phyloP scores from a whole-genome alignment of 1,140 invertebrate genomes.

The Drosophila nannoptera region DNA sequence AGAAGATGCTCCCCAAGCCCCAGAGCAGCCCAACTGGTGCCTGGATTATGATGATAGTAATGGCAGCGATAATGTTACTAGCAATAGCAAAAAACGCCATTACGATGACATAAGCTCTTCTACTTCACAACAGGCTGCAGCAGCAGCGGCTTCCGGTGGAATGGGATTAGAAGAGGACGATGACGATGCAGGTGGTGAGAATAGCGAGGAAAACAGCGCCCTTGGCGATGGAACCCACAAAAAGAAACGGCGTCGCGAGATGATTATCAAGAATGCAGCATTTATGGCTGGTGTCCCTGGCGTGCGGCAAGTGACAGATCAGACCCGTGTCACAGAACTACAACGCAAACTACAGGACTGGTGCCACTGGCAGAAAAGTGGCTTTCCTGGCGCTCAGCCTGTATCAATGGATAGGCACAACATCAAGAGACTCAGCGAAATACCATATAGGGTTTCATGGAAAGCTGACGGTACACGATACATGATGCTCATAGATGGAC shows the following conservation, averaged over 20 bases:
- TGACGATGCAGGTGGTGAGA: slow-evolving; percentile 34
- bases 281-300: slow-evolving; percentile 92
- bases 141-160: slow-evolving; percentile 20
- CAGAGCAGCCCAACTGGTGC: slow-evolving; percentile 91
- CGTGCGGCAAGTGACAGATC: slow-evolving; percentile 80
- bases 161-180: slow-evolving; percentile 40
- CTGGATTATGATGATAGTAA: slow-evolving; percentile 71
- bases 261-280: slow-evolving; percentile 81
- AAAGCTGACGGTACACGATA: slow-evolving; percentile 99
- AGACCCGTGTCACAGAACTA: slow-evolving; percentile 83
- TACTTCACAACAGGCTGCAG: slow-evolving; percentile 48
- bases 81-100: slow-evolving; percentile 36
- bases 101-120: slow-evolving; percentile 49
- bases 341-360: slow-evolving; percentile 89
- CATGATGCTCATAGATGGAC: slow-evolving; percentile 95
- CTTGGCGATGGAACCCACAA: slow-evolving; percentile 35
- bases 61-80: slow-evolving; percentile 37
- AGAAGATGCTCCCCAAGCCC: slow-evolving; percentile 86
- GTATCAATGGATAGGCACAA: slow-evolving; percentile 96
- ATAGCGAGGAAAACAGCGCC: slow-evolving; percentile 60
- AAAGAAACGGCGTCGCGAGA: slow-evolving; percentile 76
- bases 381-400: slow-evolving; percentile 97
- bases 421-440: slow-evolving; percentile 86
- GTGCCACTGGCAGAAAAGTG: slow-evolving; percentile 88
- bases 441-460: slow-evolving; percentile 98